phyloP scores from a whole-genome alignment of 1,140 invertebrate genomes.

The Scylla paramamosain region DNA sequence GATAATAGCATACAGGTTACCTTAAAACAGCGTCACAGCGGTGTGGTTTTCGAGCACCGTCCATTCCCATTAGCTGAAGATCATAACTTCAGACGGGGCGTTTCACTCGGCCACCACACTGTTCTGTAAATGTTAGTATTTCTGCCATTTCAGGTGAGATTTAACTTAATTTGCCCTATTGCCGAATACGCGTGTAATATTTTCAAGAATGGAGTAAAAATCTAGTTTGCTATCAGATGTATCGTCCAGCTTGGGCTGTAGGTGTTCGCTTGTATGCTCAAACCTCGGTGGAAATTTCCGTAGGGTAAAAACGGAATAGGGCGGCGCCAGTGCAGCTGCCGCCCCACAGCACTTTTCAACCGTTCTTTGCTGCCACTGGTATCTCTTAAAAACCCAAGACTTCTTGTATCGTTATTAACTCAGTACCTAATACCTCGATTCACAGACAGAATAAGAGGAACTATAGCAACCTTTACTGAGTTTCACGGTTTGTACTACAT shows the following conservation, averaged over 20 bases:
- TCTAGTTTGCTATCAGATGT: neutral
- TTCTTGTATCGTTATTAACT: neutral
- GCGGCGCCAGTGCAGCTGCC: neutral
- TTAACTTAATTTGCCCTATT: too few relatives aligned
- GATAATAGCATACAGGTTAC: too few relatives aligned
- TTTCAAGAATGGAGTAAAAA: too few relatives aligned
- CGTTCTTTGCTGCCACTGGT: neutral
- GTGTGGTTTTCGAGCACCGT: too few relatives aligned
- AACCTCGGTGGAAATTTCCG: neutral
- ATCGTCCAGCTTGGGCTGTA: neutral
- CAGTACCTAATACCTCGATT: neutral
- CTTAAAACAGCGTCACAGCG: too few relatives aligned
- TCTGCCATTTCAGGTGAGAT: neutral
- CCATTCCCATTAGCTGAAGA: too few relatives aligned
- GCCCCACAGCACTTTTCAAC: neutral
- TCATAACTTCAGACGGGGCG: too few relatives aligned
- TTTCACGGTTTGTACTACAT: neutral
- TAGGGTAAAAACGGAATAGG: neutral
- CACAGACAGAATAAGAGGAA: neutral
- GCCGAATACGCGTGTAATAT: too few relatives aligned
- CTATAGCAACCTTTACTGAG: neutral
- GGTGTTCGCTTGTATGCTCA: neutral
- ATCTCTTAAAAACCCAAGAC: neutral
- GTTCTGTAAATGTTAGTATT: too few relatives aligned
- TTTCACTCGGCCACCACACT: too few relatives aligned